phyloP scores from a whole-genome alignment of 2,888 invertebrate genomes.

The Tanypteryx hageni region DNA sequence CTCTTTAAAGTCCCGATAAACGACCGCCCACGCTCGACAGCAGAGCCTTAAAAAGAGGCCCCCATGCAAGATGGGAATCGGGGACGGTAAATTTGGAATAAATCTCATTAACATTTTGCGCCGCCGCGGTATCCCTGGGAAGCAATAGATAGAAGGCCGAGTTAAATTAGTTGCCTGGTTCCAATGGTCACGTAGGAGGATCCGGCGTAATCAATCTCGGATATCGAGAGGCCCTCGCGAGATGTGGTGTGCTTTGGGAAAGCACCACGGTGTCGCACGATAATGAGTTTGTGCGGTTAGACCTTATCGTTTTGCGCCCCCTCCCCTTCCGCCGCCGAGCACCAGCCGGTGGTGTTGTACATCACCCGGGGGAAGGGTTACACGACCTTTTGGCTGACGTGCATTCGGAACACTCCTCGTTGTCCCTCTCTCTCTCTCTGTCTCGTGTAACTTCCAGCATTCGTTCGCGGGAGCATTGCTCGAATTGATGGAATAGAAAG shows the following conservation, averaged over 20 bases:
- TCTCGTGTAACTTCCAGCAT: not conserved
- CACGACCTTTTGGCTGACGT: slow-evolving; percentile 13
- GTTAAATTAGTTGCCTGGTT: slow-evolving; percentile 19
- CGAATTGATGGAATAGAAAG: slow-evolving; percentile 9
- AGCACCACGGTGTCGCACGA: not conserved
- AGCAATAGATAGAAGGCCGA: not conserved
- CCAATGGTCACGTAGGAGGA: not conserved
- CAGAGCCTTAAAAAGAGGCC: slow-evolving; percentile 8
- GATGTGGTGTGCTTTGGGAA: not conserved
- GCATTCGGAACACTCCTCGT: not conserved
- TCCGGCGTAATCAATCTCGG: not conserved
- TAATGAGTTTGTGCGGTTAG: slow-evolving; percentile 17
- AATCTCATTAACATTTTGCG: slow-evolving; percentile 29
- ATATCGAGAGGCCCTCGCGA: not conserved
- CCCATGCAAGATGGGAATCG: slow-evolving; percentile 1
- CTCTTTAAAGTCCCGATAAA: not conserved
- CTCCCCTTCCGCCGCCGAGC: not conserved
- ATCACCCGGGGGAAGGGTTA: slow-evolving; percentile 21
- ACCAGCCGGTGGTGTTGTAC: not conserved
- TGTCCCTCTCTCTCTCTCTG: not conserved
- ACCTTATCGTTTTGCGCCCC: not conserved
- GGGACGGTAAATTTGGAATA: not conserved
- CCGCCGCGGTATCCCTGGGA: not conserved
- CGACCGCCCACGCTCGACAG: slow-evolving; percentile 24
- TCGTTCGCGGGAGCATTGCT: slow-evolving; percentile 4